A percentile compares a stretch with the other conserved stretches of the same genome.
Evolutionary conservation across 2,888 invertebrate species (phyloP).

Genomic region (Lepidocyrtinus sp.): DNA sequence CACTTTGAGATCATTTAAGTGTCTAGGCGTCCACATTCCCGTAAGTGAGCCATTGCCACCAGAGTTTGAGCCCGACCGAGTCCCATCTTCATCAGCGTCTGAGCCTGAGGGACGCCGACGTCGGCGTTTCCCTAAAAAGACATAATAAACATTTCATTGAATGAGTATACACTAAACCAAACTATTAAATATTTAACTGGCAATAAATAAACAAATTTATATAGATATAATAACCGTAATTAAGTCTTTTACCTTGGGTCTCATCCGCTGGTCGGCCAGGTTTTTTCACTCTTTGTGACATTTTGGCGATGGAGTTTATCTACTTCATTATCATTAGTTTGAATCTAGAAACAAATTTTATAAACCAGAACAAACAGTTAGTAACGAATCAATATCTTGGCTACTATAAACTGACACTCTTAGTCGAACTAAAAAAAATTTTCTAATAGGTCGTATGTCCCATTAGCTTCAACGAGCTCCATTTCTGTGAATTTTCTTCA

Average conservation of each 20-base stretch:
- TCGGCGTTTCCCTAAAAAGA: constrained; percentile 77
- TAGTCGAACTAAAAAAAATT: too few relatives aligned
- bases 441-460: too few relatives aligned
- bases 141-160: constrained; percentile 8
- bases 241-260: constrained; percentile 63
- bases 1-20: constrained; percentile 89
- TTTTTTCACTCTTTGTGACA: constrained; percentile 71
- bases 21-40: constrained; percentile 83
- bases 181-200: too few relatives aligned
- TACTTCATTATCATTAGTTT: constrained; percentile 35
- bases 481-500: too few relatives aligned
- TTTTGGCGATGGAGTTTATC: constrained; percentile 50
- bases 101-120: constrained; percentile 79
- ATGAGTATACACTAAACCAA: too few relatives aligned
- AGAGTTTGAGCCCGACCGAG: constrained; percentile 75
- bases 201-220: too few relatives aligned
- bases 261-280: constrained; percentile 69
- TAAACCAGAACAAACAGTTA: too few relatives aligned
- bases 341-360: constrained; percentile 21
- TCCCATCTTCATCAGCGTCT: constrained; percentile 70
- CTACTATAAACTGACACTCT: too few relatives aligned
- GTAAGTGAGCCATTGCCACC: constrained; percentile 73
- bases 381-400: too few relatives aligned
- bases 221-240: too few relatives aligned
- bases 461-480: too few relatives aligned